Evolutionary conservation across 1,140 invertebrate species (phyloP).

Genomic region (Tribolium madens): DNA sequence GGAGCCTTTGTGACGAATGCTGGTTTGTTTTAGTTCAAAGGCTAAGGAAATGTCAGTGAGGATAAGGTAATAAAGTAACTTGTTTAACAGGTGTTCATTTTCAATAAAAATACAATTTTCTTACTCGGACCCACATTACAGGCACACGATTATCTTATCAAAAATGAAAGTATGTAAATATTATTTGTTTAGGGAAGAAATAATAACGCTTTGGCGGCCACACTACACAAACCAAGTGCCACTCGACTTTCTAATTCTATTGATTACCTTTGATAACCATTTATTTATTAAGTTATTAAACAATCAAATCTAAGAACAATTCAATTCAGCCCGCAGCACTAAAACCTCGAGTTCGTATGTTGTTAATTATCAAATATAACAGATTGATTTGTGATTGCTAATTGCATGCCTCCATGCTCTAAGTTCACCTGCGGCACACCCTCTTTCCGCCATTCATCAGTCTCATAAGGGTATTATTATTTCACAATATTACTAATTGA

Average conservation of each 20-base stretch:
- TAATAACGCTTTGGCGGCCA: slow-evolving; percentile 29
- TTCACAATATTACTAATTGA: slow-evolving; percentile 21
- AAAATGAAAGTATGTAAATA: slow-evolving; percentile 22
- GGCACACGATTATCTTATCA: neutral
- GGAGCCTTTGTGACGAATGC: neutral
- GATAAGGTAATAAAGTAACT: neutral
- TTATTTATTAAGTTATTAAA: no score
- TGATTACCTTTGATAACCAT: neutral
- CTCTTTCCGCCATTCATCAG: slow-evolving; percentile 6
- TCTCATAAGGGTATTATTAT: slow-evolving; percentile 25
- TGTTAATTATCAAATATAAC: slow-evolving; percentile 23
- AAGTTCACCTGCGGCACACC: slow-evolving; percentile 27
- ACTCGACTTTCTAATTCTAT: neutral
- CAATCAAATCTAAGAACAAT: neutral
- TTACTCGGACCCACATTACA: neutral
- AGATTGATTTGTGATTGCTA: slow-evolving; percentile 27
- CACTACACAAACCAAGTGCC: neutral
- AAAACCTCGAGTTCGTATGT: neutral
- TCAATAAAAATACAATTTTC: neutral
- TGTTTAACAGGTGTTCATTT: neutral
- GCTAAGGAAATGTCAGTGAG: neutral
- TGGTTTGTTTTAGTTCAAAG: neutral
- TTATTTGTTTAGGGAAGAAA: slow-evolving; percentile 21
- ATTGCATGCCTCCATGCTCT: neutral
- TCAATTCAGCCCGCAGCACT: no score